Evolutionary conservation across 1,140 invertebrate species (phyloP).

Genomic region (Cataglyphis hispanica): DNA sequence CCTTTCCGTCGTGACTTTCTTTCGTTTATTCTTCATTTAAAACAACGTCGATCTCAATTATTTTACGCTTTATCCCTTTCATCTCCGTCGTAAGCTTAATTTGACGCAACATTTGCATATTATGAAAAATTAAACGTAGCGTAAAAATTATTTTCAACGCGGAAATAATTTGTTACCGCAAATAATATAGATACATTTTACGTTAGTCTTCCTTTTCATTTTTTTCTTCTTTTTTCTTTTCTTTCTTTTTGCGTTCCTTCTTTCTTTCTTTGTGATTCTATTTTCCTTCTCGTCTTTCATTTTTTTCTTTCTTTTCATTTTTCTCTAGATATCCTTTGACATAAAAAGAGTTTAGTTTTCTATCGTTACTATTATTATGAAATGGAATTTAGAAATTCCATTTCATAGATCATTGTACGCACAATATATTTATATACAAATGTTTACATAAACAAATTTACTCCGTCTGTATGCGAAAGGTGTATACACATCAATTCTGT

Average conservation of each 20-base stretch:
- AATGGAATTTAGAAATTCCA: neutral
- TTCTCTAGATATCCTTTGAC: neutral
- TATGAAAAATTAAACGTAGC: neutral
- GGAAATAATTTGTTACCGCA: neutral
- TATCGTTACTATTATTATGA: neutral
- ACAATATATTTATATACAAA: too few relatives aligned
- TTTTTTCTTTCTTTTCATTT: neutral
- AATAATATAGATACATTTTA: neutral
- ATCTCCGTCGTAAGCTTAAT: conserved; percentile 3
- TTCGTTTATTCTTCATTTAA: neutral
- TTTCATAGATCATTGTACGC: neutral
- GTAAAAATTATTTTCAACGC: neutral
- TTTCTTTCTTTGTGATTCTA: too few relatives aligned
- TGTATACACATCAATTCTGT: neutral
- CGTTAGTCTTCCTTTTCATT: conserved; percentile 2
- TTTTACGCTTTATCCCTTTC: neutral
- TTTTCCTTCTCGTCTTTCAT: neutral
- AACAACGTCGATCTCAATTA: conserved; percentile 25
- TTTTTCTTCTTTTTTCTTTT: neutral
- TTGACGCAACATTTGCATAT: neutral
- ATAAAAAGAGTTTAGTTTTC: neutral
- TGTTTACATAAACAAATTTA: conserved; percentile 7
- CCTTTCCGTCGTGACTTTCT: neutral
- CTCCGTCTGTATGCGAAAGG: neutral
- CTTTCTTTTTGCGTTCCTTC: neutral